Conservation (phyloP, 2,797 vertebrate species). For the Enteromius viviparus region DNA sequence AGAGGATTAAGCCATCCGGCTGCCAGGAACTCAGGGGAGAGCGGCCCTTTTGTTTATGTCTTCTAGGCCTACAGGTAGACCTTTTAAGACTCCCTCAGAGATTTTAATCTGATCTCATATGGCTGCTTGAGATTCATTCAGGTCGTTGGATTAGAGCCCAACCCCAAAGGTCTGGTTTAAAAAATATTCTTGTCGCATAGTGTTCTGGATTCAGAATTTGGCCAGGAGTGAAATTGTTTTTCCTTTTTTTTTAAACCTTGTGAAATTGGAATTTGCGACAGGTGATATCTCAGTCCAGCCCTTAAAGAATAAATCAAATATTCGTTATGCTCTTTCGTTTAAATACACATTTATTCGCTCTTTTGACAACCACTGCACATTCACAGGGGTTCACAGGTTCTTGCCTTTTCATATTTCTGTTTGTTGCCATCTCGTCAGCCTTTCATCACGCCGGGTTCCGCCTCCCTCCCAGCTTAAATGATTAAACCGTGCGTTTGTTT, state of each 20-base stretch:
- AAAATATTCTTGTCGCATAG: constrained; percentile 10
- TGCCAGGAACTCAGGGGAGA: constrained; percentile 63
- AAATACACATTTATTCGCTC: constrained; percentile 45
- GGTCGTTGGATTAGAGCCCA: constrained; percentile 34
- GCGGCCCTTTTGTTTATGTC: constrained; percentile 34
- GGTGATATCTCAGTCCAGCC: constrained; percentile 5
- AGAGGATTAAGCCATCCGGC: constrained; percentile 54
- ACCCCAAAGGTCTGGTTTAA: constrained; percentile 23
- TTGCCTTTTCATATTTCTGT: constrained; percentile 59
- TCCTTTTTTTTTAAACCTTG: not conserved
- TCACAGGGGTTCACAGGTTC: constrained; percentile 63
- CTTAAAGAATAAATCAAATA: constrained; percentile 18
- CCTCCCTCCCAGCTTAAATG: constrained; percentile 74
- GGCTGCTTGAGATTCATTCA: constrained; percentile 35
- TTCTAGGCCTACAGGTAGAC: constrained; percentile 30
- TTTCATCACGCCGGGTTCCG: constrained; percentile 70
- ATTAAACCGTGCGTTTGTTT: constrained; percentile 65
- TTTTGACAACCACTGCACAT: constrained; percentile 39
- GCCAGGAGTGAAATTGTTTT: constrained; percentile 25
- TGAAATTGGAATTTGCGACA: constrained; percentile 20
- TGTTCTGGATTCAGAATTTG: constrained; percentile 25
- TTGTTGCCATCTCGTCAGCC: constrained; percentile 52
- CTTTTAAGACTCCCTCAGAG: constrained; percentile 22
- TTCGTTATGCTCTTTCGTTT: constrained; percentile 56
- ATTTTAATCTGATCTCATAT: constrained; percentile 38